phyloP scores from a whole-genome alignment of 2,113 vertebrate species.

The Thinocorus orbignyianus region DNA sequence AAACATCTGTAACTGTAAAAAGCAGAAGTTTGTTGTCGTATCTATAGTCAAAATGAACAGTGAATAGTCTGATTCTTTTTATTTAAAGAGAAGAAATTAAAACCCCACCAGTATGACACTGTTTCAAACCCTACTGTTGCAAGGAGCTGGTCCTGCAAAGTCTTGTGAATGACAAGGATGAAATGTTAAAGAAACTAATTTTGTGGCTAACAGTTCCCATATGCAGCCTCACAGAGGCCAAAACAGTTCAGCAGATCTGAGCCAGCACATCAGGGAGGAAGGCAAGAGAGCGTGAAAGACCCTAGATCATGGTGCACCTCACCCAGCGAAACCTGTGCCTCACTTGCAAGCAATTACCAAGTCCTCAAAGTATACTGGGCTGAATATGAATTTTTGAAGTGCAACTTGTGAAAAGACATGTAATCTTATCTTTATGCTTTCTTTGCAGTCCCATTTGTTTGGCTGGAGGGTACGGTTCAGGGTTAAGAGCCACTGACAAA shows the following conservation, averaged over 20 bases:
- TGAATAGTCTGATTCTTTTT: not conserved
- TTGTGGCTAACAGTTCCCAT: not conserved
- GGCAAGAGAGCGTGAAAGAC: not conserved
- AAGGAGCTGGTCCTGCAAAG: not conserved
- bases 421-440: not conserved
- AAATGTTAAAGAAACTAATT: not conserved
- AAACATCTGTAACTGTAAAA: not conserved
- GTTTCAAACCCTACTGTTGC: not conserved
- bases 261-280: not conserved
- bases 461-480: not conserved
- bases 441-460: not conserved
- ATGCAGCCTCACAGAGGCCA: not conserved
- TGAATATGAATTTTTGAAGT: not conserved
- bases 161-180: not conserved
- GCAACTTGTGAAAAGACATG: not conserved
- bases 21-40: not conserved
- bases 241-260: not conserved
- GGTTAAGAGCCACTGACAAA: not conserved
- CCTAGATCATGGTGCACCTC: fast-evolving
- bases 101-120: not conserved
- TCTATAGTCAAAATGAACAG: not conserved
- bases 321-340: not conserved
- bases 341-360: not conserved
- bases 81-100: not conserved
- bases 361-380: not conserved